phyloP scores from a whole-genome alignment of 2,113 vertebrate species.

The Neofelis nebulosa region DNA sequence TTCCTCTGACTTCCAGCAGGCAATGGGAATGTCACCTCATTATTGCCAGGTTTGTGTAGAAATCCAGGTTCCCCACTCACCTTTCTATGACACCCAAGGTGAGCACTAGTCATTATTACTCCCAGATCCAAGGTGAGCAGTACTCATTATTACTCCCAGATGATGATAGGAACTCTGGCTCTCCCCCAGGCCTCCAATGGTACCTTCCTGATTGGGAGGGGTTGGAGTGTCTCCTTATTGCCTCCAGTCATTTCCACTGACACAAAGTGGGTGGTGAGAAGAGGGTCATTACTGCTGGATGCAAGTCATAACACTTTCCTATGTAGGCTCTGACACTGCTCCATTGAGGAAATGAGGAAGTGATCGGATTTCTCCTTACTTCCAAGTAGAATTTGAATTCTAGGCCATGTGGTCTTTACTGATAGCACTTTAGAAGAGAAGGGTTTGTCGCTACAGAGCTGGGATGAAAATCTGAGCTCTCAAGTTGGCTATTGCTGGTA shows the following conservation, averaged over 20 bases:
- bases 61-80: background rate
- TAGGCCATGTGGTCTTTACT: background rate
- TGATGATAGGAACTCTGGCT: background rate
- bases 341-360: background rate
- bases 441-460: background rate
- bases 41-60: background rate
- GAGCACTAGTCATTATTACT: background rate
- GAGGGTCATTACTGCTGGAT: background rate
- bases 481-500: background rate
- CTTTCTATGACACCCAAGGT: background rate
- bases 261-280: background rate
- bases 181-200: too few relatives aligned
- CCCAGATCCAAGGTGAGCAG: background rate
- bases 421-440: background rate
- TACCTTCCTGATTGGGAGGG: background rate
- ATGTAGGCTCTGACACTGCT: background rate
- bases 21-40: background rate
- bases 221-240: background rate
- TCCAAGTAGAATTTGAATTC: background rate
- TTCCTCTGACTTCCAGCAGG: constrained; percentile 1
- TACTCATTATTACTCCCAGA: background rate
- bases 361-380: background rate
- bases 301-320: background rate
- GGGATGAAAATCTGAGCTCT: background rate
- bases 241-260: background rate